Evolutionary conservation across 2,797 vertebrate species (phyloP), one percentile per base, ranked within the genome.

Genomic region (Tenualosa ilisha): DNA sequence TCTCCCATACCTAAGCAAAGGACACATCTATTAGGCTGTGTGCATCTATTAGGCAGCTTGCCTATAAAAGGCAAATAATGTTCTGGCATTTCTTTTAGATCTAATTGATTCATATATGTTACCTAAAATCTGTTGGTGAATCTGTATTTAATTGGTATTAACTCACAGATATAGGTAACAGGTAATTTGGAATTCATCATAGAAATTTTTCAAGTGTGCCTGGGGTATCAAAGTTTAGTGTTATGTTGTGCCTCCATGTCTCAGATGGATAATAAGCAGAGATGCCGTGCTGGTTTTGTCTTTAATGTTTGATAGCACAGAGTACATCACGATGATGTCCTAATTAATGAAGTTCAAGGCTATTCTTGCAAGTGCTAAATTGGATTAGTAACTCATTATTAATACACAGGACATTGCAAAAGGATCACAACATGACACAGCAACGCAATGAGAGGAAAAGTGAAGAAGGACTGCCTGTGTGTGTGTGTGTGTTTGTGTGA

Each of bases 1-100:
- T 96, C 96, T 0, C 96, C 96, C 94, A 96, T 91, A n/a, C 95
- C 96, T 96, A 90, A 17, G 40, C 17, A 79, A 24, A 75, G 68
- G 37, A 79, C 72, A 79, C 37, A 37, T 8, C 40, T 9, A 17
- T 40, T 15, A 75, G 13, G 15, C n/a, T 31, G 0, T 68, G 65
- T 68, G 31, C 65, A 4, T n/a, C 65, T 31, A 31, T 31, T 31
- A 31, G 24, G n/a, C 26, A 37, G 31, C 65, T 37, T 26, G 26
- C 31, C 26, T 37, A 13, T 22, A 72, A 13, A 0, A 31, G 24
- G 24, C 63, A 31, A 68, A 31, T 31, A 63, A 8, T 37, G 65
- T 13, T 72, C 65, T 68, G 65, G 2, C 31, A 72, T 12, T 11
- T 31, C 12, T 31, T 31, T 31, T 31, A 31, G 31, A 31, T 31